Percentiles rank a stretch among this genome's conserved stretches.
Evolutionary conservation across 2,113 vertebrate genomes (phyloP).

Genomic region (Diglossa brunneiventris): DNA sequence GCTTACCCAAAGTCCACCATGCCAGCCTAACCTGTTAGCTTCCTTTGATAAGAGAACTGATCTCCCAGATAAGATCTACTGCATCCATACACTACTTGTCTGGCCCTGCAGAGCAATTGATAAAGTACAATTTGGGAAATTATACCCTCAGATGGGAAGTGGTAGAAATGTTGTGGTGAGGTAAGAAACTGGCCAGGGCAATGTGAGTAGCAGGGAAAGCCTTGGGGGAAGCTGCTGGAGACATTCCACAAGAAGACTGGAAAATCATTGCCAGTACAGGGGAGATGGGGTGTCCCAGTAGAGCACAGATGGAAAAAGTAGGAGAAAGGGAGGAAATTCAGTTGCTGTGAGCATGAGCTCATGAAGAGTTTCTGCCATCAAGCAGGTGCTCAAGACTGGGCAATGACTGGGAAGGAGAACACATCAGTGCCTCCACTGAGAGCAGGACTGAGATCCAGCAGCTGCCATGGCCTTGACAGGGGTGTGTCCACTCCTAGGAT

Average conservation of each 20-base stretch:
- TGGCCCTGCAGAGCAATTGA: not conserved
- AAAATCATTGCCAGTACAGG: not conserved
- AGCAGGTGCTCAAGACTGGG: not conserved
- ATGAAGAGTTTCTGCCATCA: not conserved
- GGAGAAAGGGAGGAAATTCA: not conserved
- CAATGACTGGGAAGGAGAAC: not conserved
- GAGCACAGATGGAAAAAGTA: not conserved
- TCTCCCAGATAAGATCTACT: not conserved
- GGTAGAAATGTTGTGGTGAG: not conserved
- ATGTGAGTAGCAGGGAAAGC: not conserved
- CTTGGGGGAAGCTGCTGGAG: not conserved
- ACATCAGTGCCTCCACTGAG: not conserved
- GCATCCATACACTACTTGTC: not conserved
- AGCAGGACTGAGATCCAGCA: not conserved
- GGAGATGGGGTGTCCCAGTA: not conserved
- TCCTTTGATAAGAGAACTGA: not conserved
- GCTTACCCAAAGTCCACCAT: not conserved
- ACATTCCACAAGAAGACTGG: not conserved
- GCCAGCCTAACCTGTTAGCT: slow-evolving; percentile 28
- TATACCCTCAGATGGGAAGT: not conserved
- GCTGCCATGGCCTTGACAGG: not conserved
- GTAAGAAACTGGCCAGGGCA: not conserved
- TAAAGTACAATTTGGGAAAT: not conserved
- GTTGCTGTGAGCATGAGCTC: not conserved
- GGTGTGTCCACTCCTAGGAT: not conserved